A percentile compares a stretch with the other conserved stretches of the same genome.
Evolutionary conservation across 2,888 invertebrate genomes (phyloP).

Genomic region (Phymatocera aterrima): DNA sequence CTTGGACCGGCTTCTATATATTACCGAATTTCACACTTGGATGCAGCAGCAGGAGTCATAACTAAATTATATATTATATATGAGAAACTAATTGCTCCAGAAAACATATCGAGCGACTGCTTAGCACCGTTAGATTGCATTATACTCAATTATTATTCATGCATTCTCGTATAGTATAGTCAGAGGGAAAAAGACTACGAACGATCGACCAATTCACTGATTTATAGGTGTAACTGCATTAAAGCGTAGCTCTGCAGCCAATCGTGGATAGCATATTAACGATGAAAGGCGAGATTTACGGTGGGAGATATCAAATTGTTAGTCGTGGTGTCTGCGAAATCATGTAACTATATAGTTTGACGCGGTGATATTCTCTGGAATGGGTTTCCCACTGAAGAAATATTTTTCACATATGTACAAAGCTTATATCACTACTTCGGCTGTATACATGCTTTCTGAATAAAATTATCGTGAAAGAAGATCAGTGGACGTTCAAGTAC

Average conservation of each 20-base stretch:
- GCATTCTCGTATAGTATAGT: not conserved
- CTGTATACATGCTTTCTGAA: not conserved
- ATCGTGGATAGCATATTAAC: not conserved
- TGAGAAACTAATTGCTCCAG: conserved; percentile 6
- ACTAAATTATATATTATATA: not conserved
- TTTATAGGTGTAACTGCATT: not conserved
- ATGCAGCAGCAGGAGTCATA: too few relatives aligned
- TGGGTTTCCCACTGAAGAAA: not conserved
- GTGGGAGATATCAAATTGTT: not conserved
- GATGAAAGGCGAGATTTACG: not conserved
- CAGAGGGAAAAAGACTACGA: not conserved
- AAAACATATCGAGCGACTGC: not conserved
- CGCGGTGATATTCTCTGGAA: not conserved
- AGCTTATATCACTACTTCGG: too few relatives aligned
- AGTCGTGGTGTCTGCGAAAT: not conserved
- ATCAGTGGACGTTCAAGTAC: not conserved
- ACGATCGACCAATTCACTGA: not conserved
- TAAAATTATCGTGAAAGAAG: not conserved
- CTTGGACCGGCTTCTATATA: not conserved
- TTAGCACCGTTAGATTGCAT: not conserved
- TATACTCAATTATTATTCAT: conserved; percentile 5
- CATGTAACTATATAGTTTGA: not conserved
- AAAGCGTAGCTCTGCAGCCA: not conserved
- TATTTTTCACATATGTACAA: not conserved
- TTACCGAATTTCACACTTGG: not conserved